These are phyloP conservation scores for Isotomurus palustris DNA, from an alignment of 2,888 invertebrate genomes.

Conservation along the genomic window DNA sequence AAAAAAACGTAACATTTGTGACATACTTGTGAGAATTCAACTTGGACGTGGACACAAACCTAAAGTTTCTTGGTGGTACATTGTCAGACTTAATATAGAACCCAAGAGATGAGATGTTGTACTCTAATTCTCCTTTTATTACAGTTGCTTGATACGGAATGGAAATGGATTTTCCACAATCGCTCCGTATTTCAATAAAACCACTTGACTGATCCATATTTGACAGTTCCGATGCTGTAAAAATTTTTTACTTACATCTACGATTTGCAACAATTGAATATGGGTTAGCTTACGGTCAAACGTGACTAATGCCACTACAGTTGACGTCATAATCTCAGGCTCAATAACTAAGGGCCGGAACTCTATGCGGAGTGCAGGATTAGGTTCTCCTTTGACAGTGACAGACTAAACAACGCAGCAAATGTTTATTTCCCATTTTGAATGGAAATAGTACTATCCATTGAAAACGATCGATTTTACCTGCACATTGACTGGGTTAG, in stretches of 20 bases:
- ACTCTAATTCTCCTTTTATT: slow-evolving; percentile 58
- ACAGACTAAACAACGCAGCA: slow-evolving; percentile 47
- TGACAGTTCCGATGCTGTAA: slow-evolving; percentile 33
- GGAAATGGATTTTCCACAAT: slow-evolving; percentile 40
- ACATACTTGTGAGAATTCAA: too few species aligned
- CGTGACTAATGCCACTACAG: slow-evolving; percentile 63
- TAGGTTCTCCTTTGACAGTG: slow-evolving; percentile 41
- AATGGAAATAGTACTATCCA: too few species aligned
- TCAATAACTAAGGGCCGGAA: slow-evolving; percentile 63
- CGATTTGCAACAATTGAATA: background rate
- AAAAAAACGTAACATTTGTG: too few species aligned
- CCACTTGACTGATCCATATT: slow-evolving; percentile 40
- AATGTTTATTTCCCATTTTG: too few species aligned
- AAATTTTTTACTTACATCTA: background rate
- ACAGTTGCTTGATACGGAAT: slow-evolving; percentile 64
- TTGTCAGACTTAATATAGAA: slow-evolving; percentile 43
- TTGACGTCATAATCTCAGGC: slow-evolving; percentile 60
- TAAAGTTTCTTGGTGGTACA: slow-evolving; percentile 43
- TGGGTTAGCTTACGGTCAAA: slow-evolving; percentile 62
- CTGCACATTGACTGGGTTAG: slow-evolving; percentile 63
- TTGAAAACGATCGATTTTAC: slow-evolving; percentile 49
- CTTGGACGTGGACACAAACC: slow-evolving; percentile 29
- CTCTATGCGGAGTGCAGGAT: slow-evolving; percentile 59
- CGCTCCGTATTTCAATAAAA: slow-evolving; percentile 43
- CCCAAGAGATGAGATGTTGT: slow-evolving; percentile 53